Base-by-base conservation (phyloP, 2,113 vertebrate species). In the Anser cygnoides region DNA sequence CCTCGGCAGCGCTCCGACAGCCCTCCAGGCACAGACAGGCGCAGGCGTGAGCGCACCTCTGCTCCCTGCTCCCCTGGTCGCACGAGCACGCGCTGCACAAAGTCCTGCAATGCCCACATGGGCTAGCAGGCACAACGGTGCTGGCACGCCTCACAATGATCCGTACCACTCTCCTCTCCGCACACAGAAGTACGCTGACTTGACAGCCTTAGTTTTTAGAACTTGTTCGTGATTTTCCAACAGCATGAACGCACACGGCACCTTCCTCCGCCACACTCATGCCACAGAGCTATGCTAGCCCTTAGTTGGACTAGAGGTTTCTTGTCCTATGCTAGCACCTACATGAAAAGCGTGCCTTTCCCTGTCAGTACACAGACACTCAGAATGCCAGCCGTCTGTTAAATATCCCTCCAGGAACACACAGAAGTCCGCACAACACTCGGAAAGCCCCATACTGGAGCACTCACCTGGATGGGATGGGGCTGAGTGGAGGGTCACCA, bases 41-140 rank as follows among this genome's bases (percentile, higher is more conserved):
- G 14, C 58, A 39, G 20, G 2, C 6, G 3, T 13, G 55, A 77
- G 43, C 61, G 41, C 49, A 0, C 4, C 0, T 11, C 2, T 0
- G 31, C 33, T 31, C 31, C 58, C 52, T 4, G 31, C 58, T 46
- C 28, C 7, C 52, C 49, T 29, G 49, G 18, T 50, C 2, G 1
- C 13, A 17, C 19, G 41, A 20, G 35, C 44, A 4, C 4, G 7
- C 31, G 4, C 46, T 5, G 16, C 58, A 22, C 28, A 4, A 3
- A 18, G 25, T 6, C 2, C 26, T 31, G 79, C 1, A 5, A 15
- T 11, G 65, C 55, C 15, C 31, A 6, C n/a, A 7, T 0, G 1
- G 39, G 31, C 3, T 1, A 43, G 29, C n/a, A 91, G 83, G 29
- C n/a, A 3, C 4, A 14, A 11, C 54, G 58, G 8, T 66, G 81